phyloP scores from a whole-genome alignment of 2,888 invertebrate species.

The Drosophila incognita region DNA sequence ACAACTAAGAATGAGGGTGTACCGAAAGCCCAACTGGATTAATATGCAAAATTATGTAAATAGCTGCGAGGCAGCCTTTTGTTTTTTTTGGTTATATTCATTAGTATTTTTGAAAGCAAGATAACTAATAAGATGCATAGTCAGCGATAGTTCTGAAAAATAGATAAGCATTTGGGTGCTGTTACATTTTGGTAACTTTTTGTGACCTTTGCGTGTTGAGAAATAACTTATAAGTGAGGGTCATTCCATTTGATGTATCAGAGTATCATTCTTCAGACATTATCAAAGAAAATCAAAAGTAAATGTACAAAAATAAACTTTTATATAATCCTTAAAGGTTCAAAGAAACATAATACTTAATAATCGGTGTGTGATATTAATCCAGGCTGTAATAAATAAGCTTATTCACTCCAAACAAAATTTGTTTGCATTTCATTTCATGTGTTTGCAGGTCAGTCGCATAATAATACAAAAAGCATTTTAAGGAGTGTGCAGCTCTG shows the following conservation, averaged over 20 bases:
- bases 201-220: background rate
- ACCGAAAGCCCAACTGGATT: slow-evolving; percentile 4
- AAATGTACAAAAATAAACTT: background rate
- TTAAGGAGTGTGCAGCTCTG: slow-evolving; percentile 24
- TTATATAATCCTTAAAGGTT: background rate
- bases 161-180: background rate
- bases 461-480: slow-evolving; percentile 22
- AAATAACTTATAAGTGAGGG: background rate
- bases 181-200: slow-evolving; percentile 1
- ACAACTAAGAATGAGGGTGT: slow-evolving; percentile 14
- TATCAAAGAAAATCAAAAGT: background rate
- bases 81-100: background rate
- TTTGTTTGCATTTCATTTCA: slow-evolving; percentile 2
- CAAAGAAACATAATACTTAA: background rate
- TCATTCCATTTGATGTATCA: background rate
- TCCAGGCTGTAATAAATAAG: slow-evolving; percentile 8
- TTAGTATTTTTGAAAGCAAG: slow-evolving; percentile 4
- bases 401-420: slow-evolving; percentile 7
- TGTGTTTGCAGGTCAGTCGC: slow-evolving; percentile 26
- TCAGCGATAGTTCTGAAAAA: background rate
- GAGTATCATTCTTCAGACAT: background rate
- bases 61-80: background rate
- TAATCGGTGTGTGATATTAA: slow-evolving; percentile 9
- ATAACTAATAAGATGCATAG: slow-evolving; percentile 4
- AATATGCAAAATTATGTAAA: slow-evolving; percentile 14